Base-by-base conservation (phyloP, 2,888 invertebrate genomes). In the Crioceris asparagi region DNA sequence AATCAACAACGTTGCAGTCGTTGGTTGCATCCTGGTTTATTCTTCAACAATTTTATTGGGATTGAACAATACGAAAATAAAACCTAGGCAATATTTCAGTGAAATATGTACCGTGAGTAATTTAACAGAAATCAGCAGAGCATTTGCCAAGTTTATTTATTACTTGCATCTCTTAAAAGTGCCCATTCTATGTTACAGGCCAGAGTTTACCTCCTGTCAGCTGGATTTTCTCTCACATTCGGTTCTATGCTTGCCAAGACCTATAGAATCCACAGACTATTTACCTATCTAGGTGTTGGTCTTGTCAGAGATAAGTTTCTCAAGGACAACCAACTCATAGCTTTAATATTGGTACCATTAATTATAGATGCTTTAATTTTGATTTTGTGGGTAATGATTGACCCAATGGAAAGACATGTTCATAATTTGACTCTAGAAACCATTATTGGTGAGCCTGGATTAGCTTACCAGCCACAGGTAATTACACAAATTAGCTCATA, bases 161-260 rank as follows among this genome's bases (percentile, higher is more conserved):
- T 7, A 10, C 21, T 21, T 21, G 21, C 21, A 10, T 7, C 10
- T 21, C 21, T 21, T 21, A 10, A n/a, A n/a, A n/a, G n/a, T n/a
- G n/a, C n/a, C n/a, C n/a, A 25, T 35, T 49, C 39, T 46, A 45
- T 40, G 45, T 63, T 65, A 18, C 70, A 92, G 92, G 79, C 82
- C 32, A 74, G 88, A 55, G 88, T 88, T 12, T 91, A 88, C 67
- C 71, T 92, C 35, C 69, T 92, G 33, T 87, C 90, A 2, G 85
- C 88, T 31, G 92, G 91, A 17, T 92, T 91, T 63, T 90, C 91
- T 0, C 63, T 92, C 49, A 85, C 91, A 1, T 92, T 92, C 57
- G 92, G 92, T 21, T 88, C 92, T 14, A 92, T 92, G 85, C 91
- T 92, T 60, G 87, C 90, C 3, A 92, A 92, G 68, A 92, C 91